Evolutionary conservation across 1,140 invertebrate genomes (phyloP).

Genomic region (Mycetomoellerius zeteki): DNA sequence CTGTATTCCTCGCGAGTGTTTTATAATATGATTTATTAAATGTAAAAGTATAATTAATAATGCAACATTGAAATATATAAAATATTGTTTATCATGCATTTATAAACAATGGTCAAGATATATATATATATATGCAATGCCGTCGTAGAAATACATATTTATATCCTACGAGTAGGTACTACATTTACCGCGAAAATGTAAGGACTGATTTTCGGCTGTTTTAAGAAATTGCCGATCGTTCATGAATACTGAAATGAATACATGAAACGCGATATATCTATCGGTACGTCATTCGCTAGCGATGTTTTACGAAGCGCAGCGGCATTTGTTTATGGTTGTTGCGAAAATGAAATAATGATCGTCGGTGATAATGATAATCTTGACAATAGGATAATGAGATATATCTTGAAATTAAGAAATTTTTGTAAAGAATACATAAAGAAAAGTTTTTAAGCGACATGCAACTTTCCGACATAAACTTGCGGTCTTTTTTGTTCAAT

Average conservation of each 20-base stretch:
- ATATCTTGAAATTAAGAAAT: conserved; percentile 15
- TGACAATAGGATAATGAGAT: not conserved
- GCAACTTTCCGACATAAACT: not conserved
- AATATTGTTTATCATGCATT: conserved; percentile 76
- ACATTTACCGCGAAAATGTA: conserved; percentile 75
- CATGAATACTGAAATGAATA: conserved; percentile 53
- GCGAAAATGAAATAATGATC: conserved; percentile 7
- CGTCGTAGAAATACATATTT: conserved; percentile 64
- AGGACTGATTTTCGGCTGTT: conserved; percentile 60
- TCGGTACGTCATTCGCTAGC: conserved; percentile 50
- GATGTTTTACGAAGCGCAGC: conserved; percentile 35
- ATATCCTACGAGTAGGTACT: conserved; percentile 68
- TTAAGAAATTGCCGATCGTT: conserved; percentile 62
- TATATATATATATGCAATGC: conserved; percentile 61
- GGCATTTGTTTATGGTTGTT: conserved; percentile 39
- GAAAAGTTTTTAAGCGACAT: not conserved
- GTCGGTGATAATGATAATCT: conserved; percentile 24
- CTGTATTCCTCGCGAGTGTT: conserved; percentile 32
- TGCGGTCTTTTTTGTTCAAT: not conserved
- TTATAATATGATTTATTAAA: conserved; percentile 20
- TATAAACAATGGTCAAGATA: conserved; percentile 76
- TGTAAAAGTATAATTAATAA: conserved; percentile 55
- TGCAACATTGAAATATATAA: conserved; percentile 46
- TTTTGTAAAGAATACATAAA: conserved; percentile 22
- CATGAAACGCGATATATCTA: conserved; percentile 57